Percentiles rank a stretch among this genome's conserved stretches.
These are phyloP conservation scores for Crematogaster levior DNA, from an alignment of 2,888 invertebrate species.

Conservation along the genomic window DNA sequence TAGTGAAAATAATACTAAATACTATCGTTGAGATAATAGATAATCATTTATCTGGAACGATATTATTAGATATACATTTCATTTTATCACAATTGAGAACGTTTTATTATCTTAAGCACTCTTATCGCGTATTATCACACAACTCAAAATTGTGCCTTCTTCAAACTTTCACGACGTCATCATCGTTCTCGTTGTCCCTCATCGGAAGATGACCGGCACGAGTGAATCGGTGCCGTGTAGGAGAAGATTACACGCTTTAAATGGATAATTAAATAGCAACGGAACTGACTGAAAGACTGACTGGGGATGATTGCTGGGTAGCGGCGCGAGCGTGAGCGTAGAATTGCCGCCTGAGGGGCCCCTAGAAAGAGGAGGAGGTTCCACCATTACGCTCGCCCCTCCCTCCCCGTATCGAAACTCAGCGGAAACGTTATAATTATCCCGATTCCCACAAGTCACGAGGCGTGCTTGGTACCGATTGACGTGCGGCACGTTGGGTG, in stretches of 20 bases:
- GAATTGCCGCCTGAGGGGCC: slow-evolving; percentile 83
- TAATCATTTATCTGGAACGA: background rate
- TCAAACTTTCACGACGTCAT: slow-evolving; percentile 40
- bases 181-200: slow-evolving; percentile 56
- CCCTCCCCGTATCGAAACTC: slow-evolving; percentile 81
- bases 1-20: background rate
- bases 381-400: slow-evolving; percentile 78
- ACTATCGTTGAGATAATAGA: background rate
- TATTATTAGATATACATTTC: background rate
- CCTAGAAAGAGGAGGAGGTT: slow-evolving; percentile 78
- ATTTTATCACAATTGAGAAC: background rate
- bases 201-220: slow-evolving; percentile 61
- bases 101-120: slow-evolving; percentile 3
- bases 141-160: background rate
- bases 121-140: background rate
- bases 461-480: slow-evolving; percentile 69
- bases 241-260: slow-evolving; percentile 85
- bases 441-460: slow-evolving; percentile 83
- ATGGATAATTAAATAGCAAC: slow-evolving; percentile 86
- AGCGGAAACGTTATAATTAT: slow-evolving; percentile 84
- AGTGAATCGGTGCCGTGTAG: slow-evolving; percentile 72
- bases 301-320: slow-evolving; percentile 85
- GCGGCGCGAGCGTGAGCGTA: slow-evolving; percentile 84
- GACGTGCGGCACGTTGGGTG: slow-evolving; percentile 69
- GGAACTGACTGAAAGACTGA: slow-evolving; percentile 85